Evolutionary conservation across 2,888 invertebrate species (phyloP).

Genomic region (Anthophora plumipes): DNA sequence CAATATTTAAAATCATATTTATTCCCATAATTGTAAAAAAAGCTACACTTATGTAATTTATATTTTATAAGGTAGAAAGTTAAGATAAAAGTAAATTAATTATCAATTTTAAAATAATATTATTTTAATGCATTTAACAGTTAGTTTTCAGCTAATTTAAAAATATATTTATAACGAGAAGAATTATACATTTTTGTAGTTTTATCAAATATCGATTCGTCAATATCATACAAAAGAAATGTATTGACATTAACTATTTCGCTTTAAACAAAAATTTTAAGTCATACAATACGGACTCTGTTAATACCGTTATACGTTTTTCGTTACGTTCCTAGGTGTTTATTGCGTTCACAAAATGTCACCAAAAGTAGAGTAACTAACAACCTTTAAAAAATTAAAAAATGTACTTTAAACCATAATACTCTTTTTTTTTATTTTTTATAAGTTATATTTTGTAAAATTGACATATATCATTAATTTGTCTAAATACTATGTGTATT

Average conservation of each 20-base stretch:
- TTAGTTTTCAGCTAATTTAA: background rate
- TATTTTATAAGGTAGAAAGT: background rate
- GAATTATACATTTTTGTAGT: background rate
- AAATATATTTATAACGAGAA: background rate
- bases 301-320: conserved; percentile 7
- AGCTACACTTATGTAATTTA: background rate
- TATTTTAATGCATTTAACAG: background rate
- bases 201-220: background rate
- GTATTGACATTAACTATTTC: background rate
- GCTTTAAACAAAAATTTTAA: background rate
- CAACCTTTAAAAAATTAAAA: background rate
- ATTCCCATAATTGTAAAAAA: background rate
- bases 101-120: background rate
- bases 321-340: background rate
- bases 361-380: conserved; percentile 2
- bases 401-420: background rate
- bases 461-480: background rate
- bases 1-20: background rate
- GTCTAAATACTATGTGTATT: too few relatives aligned
- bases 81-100: background rate
- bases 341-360: background rate
- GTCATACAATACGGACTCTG: background rate
- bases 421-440: background rate
- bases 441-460: background rate
- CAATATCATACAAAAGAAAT: background rate